Conservation (phyloP, 2,888 invertebrate genomes). For the Rhagium mordax region DNA sequence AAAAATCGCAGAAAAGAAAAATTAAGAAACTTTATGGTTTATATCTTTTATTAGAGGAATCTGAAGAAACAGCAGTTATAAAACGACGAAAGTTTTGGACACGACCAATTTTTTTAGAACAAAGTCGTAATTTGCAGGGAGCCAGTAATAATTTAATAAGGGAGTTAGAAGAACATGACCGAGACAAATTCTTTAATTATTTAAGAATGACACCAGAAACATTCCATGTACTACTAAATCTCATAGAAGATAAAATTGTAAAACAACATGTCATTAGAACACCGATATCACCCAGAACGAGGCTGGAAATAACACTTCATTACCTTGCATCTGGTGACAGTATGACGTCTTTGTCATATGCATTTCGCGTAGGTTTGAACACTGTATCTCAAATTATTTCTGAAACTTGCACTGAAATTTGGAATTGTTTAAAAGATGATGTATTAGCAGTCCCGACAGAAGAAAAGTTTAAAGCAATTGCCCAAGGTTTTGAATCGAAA, state of each 20-base stretch:
- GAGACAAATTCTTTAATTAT: neutral
- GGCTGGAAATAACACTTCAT: neutral
- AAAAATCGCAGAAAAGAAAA: neutral
- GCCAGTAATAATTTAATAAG: neutral
- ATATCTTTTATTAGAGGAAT: neutral
- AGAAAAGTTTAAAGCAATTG: neutral
- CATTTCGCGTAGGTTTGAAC: neutral
- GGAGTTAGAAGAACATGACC: neutral
- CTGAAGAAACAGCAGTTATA: neutral
- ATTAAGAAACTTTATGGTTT: neutral
- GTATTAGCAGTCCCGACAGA: neutral
- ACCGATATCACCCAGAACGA: neutral
- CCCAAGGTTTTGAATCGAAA: conserved; percentile 10
- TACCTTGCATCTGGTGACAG: neutral
- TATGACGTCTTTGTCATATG: conserved; percentile 2
- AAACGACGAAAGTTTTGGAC: neutral
- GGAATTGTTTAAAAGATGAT: conserved; percentile 11
- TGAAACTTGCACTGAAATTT: conserved; percentile 6
- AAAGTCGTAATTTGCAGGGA: neutral
- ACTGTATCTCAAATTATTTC: conserved; percentile 12
- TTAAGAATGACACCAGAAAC: neutral
- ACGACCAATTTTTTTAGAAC: neutral
- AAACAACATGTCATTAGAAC: neutral
- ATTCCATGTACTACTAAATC: neutral
- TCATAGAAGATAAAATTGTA: neutral